These are phyloP conservation scores for Bursaphelenchus mucronatus DNA, from an alignment of 1,140 invertebrate species.

Conservation along the genomic window DNA sequence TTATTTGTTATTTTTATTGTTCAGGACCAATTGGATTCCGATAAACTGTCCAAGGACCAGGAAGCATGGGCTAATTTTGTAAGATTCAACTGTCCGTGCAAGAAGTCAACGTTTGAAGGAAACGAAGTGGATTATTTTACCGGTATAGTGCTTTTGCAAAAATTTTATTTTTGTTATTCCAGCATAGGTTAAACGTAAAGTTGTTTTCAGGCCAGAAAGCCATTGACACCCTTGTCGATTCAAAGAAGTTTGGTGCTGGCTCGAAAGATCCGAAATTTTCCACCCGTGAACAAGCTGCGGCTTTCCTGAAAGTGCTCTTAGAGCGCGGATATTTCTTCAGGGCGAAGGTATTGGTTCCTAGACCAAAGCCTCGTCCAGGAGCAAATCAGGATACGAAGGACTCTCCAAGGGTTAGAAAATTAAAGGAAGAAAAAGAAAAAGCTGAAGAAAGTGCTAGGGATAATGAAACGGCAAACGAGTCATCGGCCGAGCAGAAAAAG, in stretches of 20 bases:
- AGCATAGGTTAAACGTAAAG: conserved; percentile 2
- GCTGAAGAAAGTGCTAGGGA: conserved; percentile 25
- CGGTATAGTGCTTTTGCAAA: conserved; percentile 65
- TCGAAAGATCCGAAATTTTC: conserved; percentile 74
- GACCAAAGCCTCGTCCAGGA: conserved; percentile 70
- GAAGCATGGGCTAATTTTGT: conserved; percentile 88
- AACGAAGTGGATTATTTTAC: conserved; percentile 95
- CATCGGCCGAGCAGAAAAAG: conserved; percentile 13
- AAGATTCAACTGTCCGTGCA: conserved; percentile 81
- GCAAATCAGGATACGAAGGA: conserved; percentile 11
- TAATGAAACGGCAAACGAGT: conserved; percentile 3
- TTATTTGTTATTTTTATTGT: background rate
- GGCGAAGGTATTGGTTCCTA: conserved; percentile 50
- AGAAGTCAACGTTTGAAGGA: conserved; percentile 88
- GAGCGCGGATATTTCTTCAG: conserved; percentile 50
- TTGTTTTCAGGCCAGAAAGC: conserved; percentile 69
- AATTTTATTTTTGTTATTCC: conserved; percentile 25
- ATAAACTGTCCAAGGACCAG: conserved; percentile 74
- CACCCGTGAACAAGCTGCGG: conserved; percentile 73
- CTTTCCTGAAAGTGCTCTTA: conserved; percentile 72
- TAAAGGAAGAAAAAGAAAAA: conserved; percentile 35
- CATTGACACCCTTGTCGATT: conserved; percentile 82
- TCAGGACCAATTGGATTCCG: conserved; percentile 12
- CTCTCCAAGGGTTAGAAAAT: background rate
- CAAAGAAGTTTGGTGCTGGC: conserved; percentile 80